Evolutionary conservation across 2,797 vertebrate species (phyloP), one percentile per base, ranked within the genome.

Genomic region (Microchirus variegatus): DNA sequence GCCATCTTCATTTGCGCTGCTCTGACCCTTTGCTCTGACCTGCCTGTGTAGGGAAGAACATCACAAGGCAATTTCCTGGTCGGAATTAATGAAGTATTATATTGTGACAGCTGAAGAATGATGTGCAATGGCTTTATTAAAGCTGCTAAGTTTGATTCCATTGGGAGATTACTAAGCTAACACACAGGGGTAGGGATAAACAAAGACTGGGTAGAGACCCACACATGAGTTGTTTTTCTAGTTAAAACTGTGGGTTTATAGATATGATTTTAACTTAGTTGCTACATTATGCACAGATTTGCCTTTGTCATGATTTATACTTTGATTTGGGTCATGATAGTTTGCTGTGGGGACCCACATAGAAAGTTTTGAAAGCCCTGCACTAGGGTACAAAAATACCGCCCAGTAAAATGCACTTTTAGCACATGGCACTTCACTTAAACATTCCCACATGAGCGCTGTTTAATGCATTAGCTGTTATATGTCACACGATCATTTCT

Each of bases 381-480:
- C 19, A 53, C 53, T 36, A n/a, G 5, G 12, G 62, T 41, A 57
- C 50, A 52, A 67, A 71, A 66, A 22, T 26, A 59, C 45, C 53
- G 16, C 52, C 6, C 41, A 31, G 45, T 44, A 53, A 44, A 53
- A 59, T 38, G 3, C 58, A 61, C 37, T 41, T 35, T 58, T 17
- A 61, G 70, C 57, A 73, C 54, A 73, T 67, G 70, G 40, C 43
- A 60, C 66, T 71, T 74, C 53, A 40, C 37, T 64, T 60, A 40
- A 61, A 73, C 16, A 59, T 35, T 64, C 43, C 40, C 47, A 52
- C 54, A 22, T 43, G 45, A 18, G 43, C 31, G 58, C 72, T 77
- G 62, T 63, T 81, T 77, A 77, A 69, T 87, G 75, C 37, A 83
- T 76, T 52, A 60, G 56, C 17, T 62, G 14, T 16, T 71, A 11